Percentiles rank a stretch among this genome's conserved stretches.
Evolutionary conservation across 2,888 invertebrate genomes (phyloP).

Genomic region (Tetrapedia diversipes): DNA sequence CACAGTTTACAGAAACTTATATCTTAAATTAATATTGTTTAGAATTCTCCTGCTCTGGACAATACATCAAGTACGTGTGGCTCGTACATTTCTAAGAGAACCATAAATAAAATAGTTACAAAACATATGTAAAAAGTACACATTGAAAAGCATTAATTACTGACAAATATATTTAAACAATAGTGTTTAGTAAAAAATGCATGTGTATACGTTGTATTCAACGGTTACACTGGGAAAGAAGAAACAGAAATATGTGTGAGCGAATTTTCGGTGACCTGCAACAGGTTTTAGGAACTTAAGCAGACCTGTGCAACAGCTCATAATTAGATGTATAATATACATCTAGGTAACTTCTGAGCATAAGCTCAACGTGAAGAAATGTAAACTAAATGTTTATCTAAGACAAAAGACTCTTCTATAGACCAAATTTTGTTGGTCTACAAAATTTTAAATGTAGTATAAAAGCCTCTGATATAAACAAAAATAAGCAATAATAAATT

Average conservation of each 20-base stretch:
- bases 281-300: conserved; percentile 63
- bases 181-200: conserved; percentile 41
- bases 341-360: conserved; percentile 61
- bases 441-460: conserved; percentile 50
- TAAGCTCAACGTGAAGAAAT: conserved; percentile 49
- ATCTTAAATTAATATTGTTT: conserved; percentile 54
- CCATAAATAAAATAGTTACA: conserved; percentile 50
- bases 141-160: conserved; percentile 39
- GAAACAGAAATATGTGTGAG: conserved; percentile 17
- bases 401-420: conserved; percentile 29
- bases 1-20: conserved; percentile 43
- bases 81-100: conserved; percentile 53
- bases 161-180: conserved; percentile 35
- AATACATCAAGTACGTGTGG: conserved; percentile 63
- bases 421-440: conserved; percentile 37
- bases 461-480: conserved; percentile 65
- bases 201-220: conserved; percentile 20
- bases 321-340: conserved; percentile 48
- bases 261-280: conserved; percentile 43
- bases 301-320: conserved; percentile 53
- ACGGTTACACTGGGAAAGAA: conserved; percentile 21
- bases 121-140: conserved; percentile 51
- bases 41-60: conserved; percentile 38
- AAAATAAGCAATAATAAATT: conserved; percentile 68
- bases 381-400: conserved; percentile 42